Conservation (phyloP, 2,888 invertebrate genomes). For the Dasypogon diadema region DNA sequence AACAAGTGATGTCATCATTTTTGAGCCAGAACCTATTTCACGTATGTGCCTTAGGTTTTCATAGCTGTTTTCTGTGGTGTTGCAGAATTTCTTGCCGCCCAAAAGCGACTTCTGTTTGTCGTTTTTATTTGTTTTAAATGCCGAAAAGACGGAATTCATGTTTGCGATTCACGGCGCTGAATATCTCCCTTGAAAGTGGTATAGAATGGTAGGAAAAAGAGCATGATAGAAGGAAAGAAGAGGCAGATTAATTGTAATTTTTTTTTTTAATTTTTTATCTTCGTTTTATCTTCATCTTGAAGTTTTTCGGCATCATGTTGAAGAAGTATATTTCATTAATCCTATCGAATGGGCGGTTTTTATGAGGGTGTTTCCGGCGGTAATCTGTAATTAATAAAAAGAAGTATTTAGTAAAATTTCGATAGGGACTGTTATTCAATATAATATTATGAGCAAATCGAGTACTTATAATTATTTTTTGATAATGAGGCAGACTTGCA, state of each 20-base stretch:
- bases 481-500: too few species aligned
- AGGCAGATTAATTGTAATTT: not conserved
- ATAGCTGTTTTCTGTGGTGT: conserved; percentile 66
- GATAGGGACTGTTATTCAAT: too few species aligned
- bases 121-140: conserved; percentile 67
- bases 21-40: conserved; percentile 67
- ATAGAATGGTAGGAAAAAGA: conserved; percentile 3
- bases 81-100: conserved; percentile 57
- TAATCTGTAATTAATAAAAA: conserved; percentile 7
- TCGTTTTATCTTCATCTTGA: conserved; percentile 19
- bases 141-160: conserved; percentile 69
- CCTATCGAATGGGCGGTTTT: not conserved
- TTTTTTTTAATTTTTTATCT: too few species aligned
- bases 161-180: conserved; percentile 54
- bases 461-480: too few species aligned
- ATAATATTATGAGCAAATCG: too few species aligned
- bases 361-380: not conserved
- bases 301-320: not conserved
- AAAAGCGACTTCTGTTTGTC: conserved; percentile 57
- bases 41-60: conserved; percentile 68
- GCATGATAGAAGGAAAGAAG: conserved; percentile 31
- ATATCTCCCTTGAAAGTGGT: conserved; percentile 1
- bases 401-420: not conserved
- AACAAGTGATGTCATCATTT: conserved; percentile 63
- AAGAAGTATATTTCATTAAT: not conserved